Conservation (phyloP, 2,113 vertebrate species). For the Galeopterus variegatus region DNA sequence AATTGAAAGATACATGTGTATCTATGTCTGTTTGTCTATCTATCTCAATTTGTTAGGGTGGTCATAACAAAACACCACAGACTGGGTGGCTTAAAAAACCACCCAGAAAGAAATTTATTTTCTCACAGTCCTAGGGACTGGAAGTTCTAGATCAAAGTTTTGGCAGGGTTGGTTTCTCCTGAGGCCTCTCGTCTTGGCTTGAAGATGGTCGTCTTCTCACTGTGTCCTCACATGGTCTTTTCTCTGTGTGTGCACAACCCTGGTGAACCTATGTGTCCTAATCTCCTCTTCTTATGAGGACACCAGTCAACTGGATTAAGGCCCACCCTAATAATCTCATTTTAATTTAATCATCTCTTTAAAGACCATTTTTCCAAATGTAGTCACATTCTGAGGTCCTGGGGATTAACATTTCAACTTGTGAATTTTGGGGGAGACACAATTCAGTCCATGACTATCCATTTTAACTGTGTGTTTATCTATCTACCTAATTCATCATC, state of each 20-base stretch:
- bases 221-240: not conserved
- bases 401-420: not conserved
- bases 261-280: not conserved
- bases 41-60: not conserved
- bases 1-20: not conserved
- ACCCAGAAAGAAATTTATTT: not conserved
- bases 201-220: no score
- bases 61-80: not conserved
- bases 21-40: not conserved
- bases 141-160: not conserved
- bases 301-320: not conserved
- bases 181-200: not conserved
- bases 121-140: not conserved
- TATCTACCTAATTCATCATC: not conserved
- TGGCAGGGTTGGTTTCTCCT: not conserved
- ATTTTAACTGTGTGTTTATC: not conserved
- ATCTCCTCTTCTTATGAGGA: not conserved
- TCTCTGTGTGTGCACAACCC: fast-evolving
- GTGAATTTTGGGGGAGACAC: not conserved
- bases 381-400: not conserved
- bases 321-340: not conserved
- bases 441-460: not conserved
- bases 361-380: not conserved
- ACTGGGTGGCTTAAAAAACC: not conserved
- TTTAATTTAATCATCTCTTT: not conserved